Base-by-base conservation (phyloP, 2,113 vertebrate species). In the Microcebus tavaratra region DNA sequence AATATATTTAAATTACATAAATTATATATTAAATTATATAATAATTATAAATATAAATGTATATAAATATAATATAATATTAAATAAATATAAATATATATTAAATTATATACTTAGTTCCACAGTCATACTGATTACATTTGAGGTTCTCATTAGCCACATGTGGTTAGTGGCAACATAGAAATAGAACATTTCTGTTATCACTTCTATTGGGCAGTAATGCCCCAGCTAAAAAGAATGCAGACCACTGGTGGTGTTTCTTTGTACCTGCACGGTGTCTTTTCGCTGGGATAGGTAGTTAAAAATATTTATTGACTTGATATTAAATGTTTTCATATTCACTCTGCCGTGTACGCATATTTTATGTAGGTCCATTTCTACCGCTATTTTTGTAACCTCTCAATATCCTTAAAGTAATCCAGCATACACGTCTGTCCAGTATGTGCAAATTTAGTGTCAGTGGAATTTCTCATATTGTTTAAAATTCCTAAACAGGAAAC, bases 401-500 rank as follows among this genome's bases (percentile, higher is more conserved):
- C 27, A 59, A 45, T 65, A 34, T 59, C 53, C 75, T 78, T 97
- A 53, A 72, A 86, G 78, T 88, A 89, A 89, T 55, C 25, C 27
- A 73, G 13, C 53, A 36, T 84, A 27, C 17, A 12, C 70, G 85
- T 88, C 67, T 65, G 57, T 90, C 72, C 25, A 93, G 34, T n/a
- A 61, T 81, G 53, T 13, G 12, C 45, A 89, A 34, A 86, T 55
- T 81, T 68, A 72, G 6, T 67, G 10, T 85, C 53, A 92, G 59
- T 95, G n/a, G 55, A 59, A 48, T 73, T 82, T 95, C 34, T 20
- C 39, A 31, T 31, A 42, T 65, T 91, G 75, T 31, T 94, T 85
- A 86, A 88, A 91, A 90, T 83, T 86, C 57, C 57, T 89, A 3
- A 53, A 90, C 55, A 73, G 18, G 70, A 95, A 95, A 73, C 55